A percentile compares a stretch with the other conserved stretches of the same genome.
Evolutionary conservation across 2,888 invertebrate species (phyloP).

Genomic region (Diarsia dahlii): DNA sequence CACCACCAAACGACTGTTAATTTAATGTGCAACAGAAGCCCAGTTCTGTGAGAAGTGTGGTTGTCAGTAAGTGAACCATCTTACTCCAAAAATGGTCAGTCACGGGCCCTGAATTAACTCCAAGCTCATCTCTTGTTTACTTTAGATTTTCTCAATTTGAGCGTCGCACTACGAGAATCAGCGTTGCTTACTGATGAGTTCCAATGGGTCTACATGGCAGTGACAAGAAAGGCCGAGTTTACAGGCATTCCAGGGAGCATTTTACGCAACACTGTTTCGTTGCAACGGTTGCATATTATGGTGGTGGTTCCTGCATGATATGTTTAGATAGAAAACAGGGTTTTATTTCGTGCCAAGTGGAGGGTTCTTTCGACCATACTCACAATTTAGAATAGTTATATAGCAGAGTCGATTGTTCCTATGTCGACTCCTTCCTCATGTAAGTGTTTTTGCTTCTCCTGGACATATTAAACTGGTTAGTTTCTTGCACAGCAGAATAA

Average conservation of each 20-base stretch:
- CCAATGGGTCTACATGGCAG: not conserved
- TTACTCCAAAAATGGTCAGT: not conserved
- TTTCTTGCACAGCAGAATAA: constrained; percentile 14
- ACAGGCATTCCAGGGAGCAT: not conserved
- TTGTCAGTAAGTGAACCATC: not conserved
- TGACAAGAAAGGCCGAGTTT: not conserved
- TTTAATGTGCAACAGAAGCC: not conserved
- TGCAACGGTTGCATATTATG: not conserved
- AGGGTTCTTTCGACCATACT: constrained; percentile 17
- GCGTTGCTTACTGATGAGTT: too few relatives aligned
- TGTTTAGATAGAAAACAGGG: not conserved
- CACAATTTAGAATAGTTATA: constrained; percentile 53
- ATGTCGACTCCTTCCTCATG: constrained; percentile 54
- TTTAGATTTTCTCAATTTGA: not conserved
- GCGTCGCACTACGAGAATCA: too few relatives aligned
- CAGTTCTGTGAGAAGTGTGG: not conserved
- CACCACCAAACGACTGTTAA: not conserved
- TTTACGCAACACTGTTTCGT: not conserved
- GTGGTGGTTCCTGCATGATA: not conserved
- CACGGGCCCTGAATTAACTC: not conserved
- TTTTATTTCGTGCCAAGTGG: not conserved
- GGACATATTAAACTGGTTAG: constrained; percentile 51
- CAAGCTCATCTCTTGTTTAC: not conserved
- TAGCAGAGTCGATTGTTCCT: constrained; percentile 44
- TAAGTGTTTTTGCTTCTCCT: constrained; percentile 26